phyloP scores from a whole-genome alignment of 1,140 invertebrate species.

The Saccostrea echinata region DNA sequence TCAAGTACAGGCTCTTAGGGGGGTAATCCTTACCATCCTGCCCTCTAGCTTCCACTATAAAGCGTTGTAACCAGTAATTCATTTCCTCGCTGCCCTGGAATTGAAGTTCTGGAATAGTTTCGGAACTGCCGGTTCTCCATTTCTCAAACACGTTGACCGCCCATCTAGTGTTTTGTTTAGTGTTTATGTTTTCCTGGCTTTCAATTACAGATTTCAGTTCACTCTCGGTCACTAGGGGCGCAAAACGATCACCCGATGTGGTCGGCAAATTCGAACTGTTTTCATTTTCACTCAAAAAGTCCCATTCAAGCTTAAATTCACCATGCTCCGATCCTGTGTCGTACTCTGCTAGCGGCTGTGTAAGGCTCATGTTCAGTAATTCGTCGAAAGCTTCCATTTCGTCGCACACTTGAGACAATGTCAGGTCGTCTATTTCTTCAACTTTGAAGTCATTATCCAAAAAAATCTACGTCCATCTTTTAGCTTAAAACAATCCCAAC shows the following conservation, averaged over 20 bases:
- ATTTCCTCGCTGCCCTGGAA: not conserved
- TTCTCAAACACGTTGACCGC: slow-evolving; percentile 23
- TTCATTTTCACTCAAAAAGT: not conserved
- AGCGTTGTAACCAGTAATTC: not conserved
- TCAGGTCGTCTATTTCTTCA: no score
- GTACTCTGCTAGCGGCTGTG: not conserved
- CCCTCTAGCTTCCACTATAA: not conserved
- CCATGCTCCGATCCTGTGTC: not conserved
- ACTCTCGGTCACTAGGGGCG: not conserved
- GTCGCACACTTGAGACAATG: no score
- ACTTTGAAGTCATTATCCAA: no score
- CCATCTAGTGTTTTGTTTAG: slow-evolving; percentile 33
- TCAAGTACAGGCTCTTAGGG: not conserved
- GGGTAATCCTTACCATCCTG: no score
- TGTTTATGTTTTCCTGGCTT: slow-evolving; percentile 5
- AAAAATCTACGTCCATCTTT: no score
- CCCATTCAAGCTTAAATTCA: no score
- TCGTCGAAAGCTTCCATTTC: not conserved
- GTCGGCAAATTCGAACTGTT: not conserved
- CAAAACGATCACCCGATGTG: not conserved
- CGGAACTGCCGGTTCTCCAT: not conserved
- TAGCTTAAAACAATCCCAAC: no score
- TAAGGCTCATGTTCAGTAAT: not conserved
- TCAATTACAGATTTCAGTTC: not conserved
- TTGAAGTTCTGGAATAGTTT: not conserved